Evolutionary conservation across 2,797 vertebrate genomes (phyloP), one percentile per base, ranked within the genome.

Genomic region (Taenioides sp.): DNA sequence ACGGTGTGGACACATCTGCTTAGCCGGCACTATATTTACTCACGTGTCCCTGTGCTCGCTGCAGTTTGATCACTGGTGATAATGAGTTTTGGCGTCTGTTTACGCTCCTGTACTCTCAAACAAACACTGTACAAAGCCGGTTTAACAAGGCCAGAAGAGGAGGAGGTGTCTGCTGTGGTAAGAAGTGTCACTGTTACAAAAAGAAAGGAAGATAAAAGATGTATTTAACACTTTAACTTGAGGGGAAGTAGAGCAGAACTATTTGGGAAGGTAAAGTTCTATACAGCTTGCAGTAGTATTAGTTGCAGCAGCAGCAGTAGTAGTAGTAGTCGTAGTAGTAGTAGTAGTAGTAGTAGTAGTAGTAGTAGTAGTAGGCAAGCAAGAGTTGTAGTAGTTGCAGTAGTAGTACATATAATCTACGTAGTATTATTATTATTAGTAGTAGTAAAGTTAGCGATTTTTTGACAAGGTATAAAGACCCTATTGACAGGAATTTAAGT

Each of bases 51-150:
- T 2, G 63, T 17, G 37, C 64, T 23, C 64, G 17, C 43, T 2
- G 63, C 6, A 18, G 43, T 43, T 28, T 49, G 63, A 49, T 49
- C 43, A 49, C 11, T 22, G 43, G 23, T 28, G 47, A 17, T 65
- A 65, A 65, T 65, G 64, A 65, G 64, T 49, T 27, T 18, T 28
- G 23, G 22, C 12, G 37, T 6, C n/a, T 63, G 61, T 63, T 43
- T 49, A 27, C 40, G 16, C 63, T 11, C 22, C 22, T 20, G 63
- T 65, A 16, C 25, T 17, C 63, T 25, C 11, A 12, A 47, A 65
- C 23, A 65, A 65, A 9, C 14, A 27, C 2, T 1, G 11, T 7
- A 50, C 22, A 28, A 49, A 20, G 43, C n/a, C n/a, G 10, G 43
- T 49, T 49, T 65, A 50, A 50, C 64, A 20, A 18, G 64, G 25